Evolutionary conservation across 2,888 invertebrate species (phyloP).

Genomic region (Ophion obscuratus): DNA sequence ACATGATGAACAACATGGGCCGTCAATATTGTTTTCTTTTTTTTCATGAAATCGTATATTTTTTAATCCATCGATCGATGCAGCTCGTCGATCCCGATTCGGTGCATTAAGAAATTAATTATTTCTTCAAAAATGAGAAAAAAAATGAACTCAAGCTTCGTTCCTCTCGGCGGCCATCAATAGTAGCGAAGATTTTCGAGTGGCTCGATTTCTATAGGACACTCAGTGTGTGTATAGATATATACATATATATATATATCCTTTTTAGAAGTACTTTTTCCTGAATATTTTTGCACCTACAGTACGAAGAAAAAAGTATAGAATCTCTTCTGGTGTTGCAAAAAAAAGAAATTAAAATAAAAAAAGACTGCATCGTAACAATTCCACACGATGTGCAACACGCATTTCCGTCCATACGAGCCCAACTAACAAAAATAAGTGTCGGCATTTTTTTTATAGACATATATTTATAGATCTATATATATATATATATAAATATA

Average conservation of each 20-base stretch:
- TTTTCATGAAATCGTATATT: background rate
- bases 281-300: slow-evolving; percentile 56
- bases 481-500: slow-evolving; percentile 54
- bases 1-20: background rate
- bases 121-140: background rate
- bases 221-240: background rate
- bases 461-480: slow-evolving; percentile 61
- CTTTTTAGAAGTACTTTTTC: slow-evolving; percentile 47
- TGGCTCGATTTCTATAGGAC: slow-evolving; percentile 13
- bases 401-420: slow-evolving; percentile 77
- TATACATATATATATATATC: slow-evolving; percentile 23
- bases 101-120: background rate
- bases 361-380: slow-evolving; percentile 48
- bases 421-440: slow-evolving; percentile 65
- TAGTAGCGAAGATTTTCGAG: background rate
- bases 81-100: background rate
- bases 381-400: slow-evolving; percentile 63
- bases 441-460: slow-evolving; percentile 61
- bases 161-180: too few species aligned
- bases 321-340: slow-evolving; percentile 56
- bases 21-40: background rate
- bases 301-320: slow-evolving; percentile 53
- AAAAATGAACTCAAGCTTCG: background rate
- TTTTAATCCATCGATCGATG: background rate
- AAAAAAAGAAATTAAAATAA: slow-evolving; percentile 55